Base-by-base conservation (phyloP, 2,888 invertebrate species). In the Rugalucina vietnamica region DNA sequence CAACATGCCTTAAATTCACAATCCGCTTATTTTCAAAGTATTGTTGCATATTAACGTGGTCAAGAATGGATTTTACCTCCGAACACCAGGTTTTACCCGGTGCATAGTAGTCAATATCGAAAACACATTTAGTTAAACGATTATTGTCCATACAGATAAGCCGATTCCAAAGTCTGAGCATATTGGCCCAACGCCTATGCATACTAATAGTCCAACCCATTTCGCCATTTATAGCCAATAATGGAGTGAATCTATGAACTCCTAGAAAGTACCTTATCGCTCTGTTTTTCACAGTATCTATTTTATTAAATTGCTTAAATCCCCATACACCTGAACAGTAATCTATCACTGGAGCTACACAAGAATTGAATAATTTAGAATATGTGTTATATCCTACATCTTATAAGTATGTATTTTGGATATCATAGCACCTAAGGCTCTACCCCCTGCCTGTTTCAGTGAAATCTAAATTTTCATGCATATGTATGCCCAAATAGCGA, bases 211-310 rank as follows among this genome's bases (percentile, higher is more conserved):
- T 54, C 54, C 54, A 54, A 54, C 54, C n/a, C 54, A 54, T 54
- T 12, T 54, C 54, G 21, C 54, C 54, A 54, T 54, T 54, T 54
- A 54, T 54, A 14, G n/a, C 21, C 54, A 54, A 54, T 24, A 54
- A 54, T 12, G 43, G 74, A 5, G 75, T 74, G 21, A 80, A 75
- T 50, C 75, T 69, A 34, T 75, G 69, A 29, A 81, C 81, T 10
- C 76, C 54, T 14, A 71, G 72, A 54, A 76, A 76, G 70, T 76
- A 76, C 21, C 76, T 18, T 0, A 71, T 69, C 5, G 76, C 76
- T n/a, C 81, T 49, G 32, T 71, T 29, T 43, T 81, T 76, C 12
- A 71, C 60, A 34, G 71, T 71, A 37, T 81, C 76, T 32, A 76
- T 57, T 24, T 29, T 32, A 18, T 76, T 60, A 34, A 65, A 76